These are phyloP conservation scores for Heliconius aoede DNA, from an alignment of 2,888 invertebrate genomes.

Conservation along the genomic window DNA sequence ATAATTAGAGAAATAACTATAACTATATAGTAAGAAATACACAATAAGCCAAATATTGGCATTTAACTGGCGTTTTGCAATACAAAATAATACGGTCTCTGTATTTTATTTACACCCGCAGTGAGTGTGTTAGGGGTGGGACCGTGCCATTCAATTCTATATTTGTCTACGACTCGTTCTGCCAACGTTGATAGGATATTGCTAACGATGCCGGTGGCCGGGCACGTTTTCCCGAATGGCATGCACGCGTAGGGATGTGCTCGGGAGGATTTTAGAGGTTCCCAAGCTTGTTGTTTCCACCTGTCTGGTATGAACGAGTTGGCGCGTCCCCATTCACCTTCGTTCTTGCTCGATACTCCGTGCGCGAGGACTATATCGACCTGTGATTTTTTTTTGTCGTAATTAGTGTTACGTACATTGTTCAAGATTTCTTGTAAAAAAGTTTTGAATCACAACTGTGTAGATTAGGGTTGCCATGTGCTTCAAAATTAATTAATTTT, in stretches of 20 bases:
- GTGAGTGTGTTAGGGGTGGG: constrained; percentile 64
- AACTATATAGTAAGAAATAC: neutral
- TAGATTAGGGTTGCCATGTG: too few species aligned
- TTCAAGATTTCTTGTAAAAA: too few species aligned
- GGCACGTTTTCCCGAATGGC: constrained; percentile 73
- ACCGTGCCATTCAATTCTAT: constrained; percentile 78
- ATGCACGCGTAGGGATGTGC: constrained; percentile 69
- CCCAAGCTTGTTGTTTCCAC: constrained; percentile 70
- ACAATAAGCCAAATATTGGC: neutral
- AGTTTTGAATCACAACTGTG: too few species aligned
- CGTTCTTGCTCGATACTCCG: constrained; percentile 70
- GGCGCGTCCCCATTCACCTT: constrained; percentile 72
- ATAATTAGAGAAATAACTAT: neutral
- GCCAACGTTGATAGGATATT: constrained; percentile 66
- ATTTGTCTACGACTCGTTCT: constrained; percentile 66
- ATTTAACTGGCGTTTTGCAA: constrained; percentile 65
- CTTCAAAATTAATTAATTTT: too few species aligned
- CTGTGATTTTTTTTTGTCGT: constrained; percentile 55
- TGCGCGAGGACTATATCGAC: constrained; percentile 78
- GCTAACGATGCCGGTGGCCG: constrained; percentile 64
- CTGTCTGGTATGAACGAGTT: constrained; percentile 75
- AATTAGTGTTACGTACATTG: too few species aligned
- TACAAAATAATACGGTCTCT: constrained; percentile 74
- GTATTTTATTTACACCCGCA: constrained; percentile 69
- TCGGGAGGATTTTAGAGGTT: constrained; percentile 65